Evolutionary conservation across 2,113 vertebrate genomes (phyloP).

Genomic region (Ia io): DNA sequence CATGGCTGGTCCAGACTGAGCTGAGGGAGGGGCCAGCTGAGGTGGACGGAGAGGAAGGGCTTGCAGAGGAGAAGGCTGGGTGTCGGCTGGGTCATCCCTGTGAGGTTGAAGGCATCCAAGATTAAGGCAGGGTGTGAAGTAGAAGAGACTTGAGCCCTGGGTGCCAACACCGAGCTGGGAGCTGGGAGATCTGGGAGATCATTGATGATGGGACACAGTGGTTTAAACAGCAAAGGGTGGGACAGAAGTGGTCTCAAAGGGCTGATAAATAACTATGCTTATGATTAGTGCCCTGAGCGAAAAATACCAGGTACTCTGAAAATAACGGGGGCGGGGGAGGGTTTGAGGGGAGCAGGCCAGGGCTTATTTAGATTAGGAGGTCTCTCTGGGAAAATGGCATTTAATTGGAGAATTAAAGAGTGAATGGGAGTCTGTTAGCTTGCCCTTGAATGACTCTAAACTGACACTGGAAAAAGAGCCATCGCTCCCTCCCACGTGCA

Average conservation of each 20-base stretch:
- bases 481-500: fast-evolving
- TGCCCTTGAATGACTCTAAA: not conserved
- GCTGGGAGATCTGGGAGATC: not conserved
- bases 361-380: not conserved
- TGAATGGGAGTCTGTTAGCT: not conserved
- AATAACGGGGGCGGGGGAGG: not conserved
- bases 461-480: not conserved
- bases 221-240: not conserved
- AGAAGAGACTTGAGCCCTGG: not conserved
- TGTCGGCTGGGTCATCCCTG: not conserved
- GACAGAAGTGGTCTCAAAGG: too few species aligned
- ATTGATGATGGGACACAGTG: fast-evolving
- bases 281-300: not conserved
- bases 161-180: fast-evolving
- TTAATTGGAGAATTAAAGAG: not conserved
- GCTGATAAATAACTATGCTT: not conserved
- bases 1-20: not conserved
- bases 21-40: not conserved
- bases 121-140: not conserved
- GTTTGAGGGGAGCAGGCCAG: too few species aligned
- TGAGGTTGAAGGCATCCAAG: not conserved
- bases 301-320: not conserved
- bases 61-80: not conserved
- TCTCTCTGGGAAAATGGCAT: not conserved
- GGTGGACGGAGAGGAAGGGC: not conserved